Base-by-base conservation (phyloP, 2,797 vertebrate species). In the Gallinago stenura region DNA sequence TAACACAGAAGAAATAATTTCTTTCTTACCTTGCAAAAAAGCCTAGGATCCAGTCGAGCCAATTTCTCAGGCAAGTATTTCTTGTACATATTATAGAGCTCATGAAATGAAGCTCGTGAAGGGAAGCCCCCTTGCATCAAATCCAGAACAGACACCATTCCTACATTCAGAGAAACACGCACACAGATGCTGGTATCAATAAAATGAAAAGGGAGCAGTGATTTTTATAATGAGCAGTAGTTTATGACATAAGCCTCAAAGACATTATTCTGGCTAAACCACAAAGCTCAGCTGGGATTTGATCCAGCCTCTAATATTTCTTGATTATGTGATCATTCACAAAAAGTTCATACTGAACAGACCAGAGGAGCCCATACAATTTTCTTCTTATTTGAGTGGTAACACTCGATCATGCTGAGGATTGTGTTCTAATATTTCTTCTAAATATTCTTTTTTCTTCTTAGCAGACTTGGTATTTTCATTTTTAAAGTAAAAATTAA, bases 81-180 rank as follows among this genome's bases (percentile, higher is more conserved):
- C 97, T 99, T 99, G 96, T 99, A 99, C 99, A 99, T 99, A 96
- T 99, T 99, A 98, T 99, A 99, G 16, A 99, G 98, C 41, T 99
- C 99, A 14, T 99, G 99, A 98, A 99, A 99, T 1, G 99, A 99
- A 37, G 99, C 99, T 80, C 99, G 98, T 26, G 99, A 99, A 2
- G 99, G 99, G 95, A 99, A 99, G n/a, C 99, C 99, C 14, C 99
- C 99, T 97, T 99, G 99, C 99, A 99, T 99, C 96, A 99, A 97
- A 97, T 99, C 99, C 98, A 99, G 97, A 46, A 99, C 99, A 1
- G 99, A 99, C 79, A 99, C 99, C 99, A 99, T 99, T 8, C 99
- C 99, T 99, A 76, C 35, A 68, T 73, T 75, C 70, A 87, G 0
- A 86, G 82, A 90, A 48, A 95, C 41, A 91, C 8, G 89, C 0